A percentile compares a stretch with the other conserved stretches of the same genome.
These are phyloP conservation scores for Gryon sp. DNA, from an alignment of 1,140 invertebrate genomes.

Conservation along the genomic window DNA sequence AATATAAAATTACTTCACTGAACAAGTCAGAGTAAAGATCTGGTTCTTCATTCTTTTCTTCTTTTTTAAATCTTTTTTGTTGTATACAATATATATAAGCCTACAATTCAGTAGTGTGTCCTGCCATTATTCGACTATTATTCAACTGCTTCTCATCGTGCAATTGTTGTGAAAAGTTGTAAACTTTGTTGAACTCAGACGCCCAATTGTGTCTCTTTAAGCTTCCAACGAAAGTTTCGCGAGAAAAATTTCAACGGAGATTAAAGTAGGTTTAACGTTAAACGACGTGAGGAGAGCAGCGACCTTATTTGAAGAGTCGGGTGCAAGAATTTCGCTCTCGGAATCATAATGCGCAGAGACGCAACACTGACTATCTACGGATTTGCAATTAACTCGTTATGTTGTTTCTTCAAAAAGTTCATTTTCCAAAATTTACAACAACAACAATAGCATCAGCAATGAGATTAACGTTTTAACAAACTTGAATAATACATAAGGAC, in stretches of 20 bases:
- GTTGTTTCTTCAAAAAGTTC: constrained; percentile 27
- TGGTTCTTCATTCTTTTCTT: background rate
- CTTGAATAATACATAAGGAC: too few species aligned
- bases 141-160: constrained; percentile 35
- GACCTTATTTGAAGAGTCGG: constrained; percentile 51
- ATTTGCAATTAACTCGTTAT: constrained; percentile 48
- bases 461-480: too few species aligned
- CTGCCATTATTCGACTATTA: constrained; percentile 45
- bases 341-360: constrained; percentile 48
- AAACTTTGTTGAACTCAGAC: constrained; percentile 55
- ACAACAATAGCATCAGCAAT: background rate
- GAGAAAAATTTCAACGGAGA: constrained; percentile 54
- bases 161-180: constrained; percentile 55
- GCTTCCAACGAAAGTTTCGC: constrained; percentile 43
- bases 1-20: too few species aligned
- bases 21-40: too few species aligned
- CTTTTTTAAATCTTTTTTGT: constrained; percentile 1
- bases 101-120: constrained; percentile 28
- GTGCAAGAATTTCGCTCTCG: constrained; percentile 39
- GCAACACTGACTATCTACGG: background rate
- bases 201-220: constrained; percentile 57
- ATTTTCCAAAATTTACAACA: background rate
- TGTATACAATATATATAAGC: too few species aligned
- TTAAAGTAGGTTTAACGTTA: constrained; percentile 63
- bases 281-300: constrained; percentile 57